phyloP scores from a whole-genome alignment of 2,888 invertebrate genomes.

The Aelia acuminata region DNA sequence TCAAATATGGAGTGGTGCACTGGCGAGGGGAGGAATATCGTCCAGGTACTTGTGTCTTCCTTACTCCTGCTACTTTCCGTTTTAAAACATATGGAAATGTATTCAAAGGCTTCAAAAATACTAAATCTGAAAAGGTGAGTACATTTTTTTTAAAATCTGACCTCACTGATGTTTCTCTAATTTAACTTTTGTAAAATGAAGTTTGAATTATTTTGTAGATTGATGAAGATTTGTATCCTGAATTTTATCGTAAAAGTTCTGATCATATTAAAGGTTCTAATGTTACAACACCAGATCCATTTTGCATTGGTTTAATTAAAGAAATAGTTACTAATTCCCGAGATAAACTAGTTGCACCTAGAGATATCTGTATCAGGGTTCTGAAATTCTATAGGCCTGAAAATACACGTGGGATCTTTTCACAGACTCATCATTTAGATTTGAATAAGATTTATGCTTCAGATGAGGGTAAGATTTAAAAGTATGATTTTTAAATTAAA shows the following conservation, averaged over 20 bases:
- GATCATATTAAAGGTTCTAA: conserved; percentile 81
- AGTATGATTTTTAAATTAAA: background rate
- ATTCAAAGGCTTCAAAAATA: conserved; percentile 56
- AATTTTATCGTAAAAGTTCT: conserved; percentile 83
- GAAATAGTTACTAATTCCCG: conserved; percentile 75
- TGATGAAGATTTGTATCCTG: conserved; percentile 84
- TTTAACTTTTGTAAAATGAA: background rate
- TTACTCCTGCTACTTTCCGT: conserved; percentile 77
- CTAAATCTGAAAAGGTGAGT: conserved; percentile 63
- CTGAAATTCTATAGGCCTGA: conserved; percentile 83
- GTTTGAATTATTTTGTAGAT: conserved; percentile 68
- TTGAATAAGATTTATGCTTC: conserved; percentile 84
- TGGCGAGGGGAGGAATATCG: conserved; percentile 77
- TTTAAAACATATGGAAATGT: conserved; percentile 70
- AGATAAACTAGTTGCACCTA: conserved; percentile 72
- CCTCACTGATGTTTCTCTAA: background rate
- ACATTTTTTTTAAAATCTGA: background rate
- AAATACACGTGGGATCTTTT: conserved; percentile 77
- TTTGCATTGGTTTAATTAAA: conserved; percentile 80
- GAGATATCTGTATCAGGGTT: conserved; percentile 77
- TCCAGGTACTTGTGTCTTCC: conserved; percentile 79
- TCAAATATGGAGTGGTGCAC: conserved; percentile 71
- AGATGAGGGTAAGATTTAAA: conserved; percentile 74
- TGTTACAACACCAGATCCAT: conserved; percentile 81
- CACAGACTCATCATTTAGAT: conserved; percentile 76